phyloP scores from a whole-genome alignment of 1,140 invertebrate species.

The Anoplolepis gracilipes region DNA sequence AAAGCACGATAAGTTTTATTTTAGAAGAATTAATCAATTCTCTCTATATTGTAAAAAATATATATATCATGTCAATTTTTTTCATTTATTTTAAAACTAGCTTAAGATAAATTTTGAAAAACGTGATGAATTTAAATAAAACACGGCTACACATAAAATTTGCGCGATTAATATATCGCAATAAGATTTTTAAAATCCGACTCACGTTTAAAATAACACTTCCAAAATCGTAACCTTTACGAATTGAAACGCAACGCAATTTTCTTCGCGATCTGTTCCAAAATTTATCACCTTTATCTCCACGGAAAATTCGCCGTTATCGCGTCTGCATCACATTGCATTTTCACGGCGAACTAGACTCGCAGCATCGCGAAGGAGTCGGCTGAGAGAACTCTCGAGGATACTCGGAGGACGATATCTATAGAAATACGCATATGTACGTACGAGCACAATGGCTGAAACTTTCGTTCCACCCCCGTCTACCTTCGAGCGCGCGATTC shows the following conservation, averaged over 20 bases:
- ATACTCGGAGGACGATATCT: background rate
- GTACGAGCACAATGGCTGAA: slow-evolving; percentile 35
- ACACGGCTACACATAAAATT: background rate
- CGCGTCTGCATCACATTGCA: slow-evolving; percentile 44
- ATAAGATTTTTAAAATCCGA: background rate
- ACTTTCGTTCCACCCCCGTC: slow-evolving; percentile 39
- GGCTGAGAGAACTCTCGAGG: slow-evolving; percentile 10
- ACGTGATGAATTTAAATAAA: background rate
- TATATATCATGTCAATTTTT: background rate
- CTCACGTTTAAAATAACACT: background rate
- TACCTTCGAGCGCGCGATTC: background rate
- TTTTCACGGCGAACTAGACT: slow-evolving; percentile 53
- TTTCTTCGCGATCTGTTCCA: slow-evolving; percentile 11
- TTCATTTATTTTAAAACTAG: background rate
- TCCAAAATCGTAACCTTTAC: slow-evolving; percentile 18
- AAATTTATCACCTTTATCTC: slow-evolving; percentile 25
- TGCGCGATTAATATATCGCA: background rate
- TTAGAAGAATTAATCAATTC: background rate
- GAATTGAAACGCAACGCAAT: slow-evolving; percentile 41
- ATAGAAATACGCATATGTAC: slow-evolving; percentile 54
- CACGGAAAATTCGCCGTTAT: slow-evolving; percentile 45
- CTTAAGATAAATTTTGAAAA: background rate
- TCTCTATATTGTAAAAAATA: background rate
- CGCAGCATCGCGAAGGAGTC: slow-evolving; percentile 22
- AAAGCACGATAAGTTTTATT: background rate